Percentiles rank a stretch among this genome's conserved stretches.
Conservation (phyloP, 2,797 vertebrate genomes). For the Pangasius larnaudii region DNA sequence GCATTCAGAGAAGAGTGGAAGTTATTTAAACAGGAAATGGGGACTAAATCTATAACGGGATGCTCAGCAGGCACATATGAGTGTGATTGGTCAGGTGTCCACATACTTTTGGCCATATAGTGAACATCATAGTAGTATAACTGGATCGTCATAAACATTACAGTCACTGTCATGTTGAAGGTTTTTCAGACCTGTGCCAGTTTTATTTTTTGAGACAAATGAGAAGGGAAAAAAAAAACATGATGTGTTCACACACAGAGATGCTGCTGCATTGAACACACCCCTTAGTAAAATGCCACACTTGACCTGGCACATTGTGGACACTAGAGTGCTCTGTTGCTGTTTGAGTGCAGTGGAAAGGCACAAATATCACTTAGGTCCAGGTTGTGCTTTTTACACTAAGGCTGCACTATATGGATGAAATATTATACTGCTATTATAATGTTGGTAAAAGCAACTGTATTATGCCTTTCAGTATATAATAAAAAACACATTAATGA, state of each 20-base stretch:
- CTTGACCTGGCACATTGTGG: conserved; percentile 20
- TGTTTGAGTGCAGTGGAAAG: conserved; percentile 8
- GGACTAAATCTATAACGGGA: background rate
- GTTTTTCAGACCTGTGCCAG: background rate
- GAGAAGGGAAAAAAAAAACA: background rate
- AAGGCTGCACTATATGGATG: background rate
- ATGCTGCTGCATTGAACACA: background rate
- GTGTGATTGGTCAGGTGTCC: background rate
- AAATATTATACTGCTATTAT: background rate
- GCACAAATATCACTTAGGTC: background rate
- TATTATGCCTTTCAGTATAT: background rate
- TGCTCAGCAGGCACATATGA: background rate
- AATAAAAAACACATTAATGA: background rate
- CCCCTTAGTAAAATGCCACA: background rate
- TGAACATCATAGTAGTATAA: background rate
- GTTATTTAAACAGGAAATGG: background rate
- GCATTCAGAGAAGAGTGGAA: background rate
- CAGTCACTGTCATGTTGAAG: background rate
- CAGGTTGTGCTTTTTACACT: background rate
- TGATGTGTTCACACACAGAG: background rate
- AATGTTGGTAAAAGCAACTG: background rate
- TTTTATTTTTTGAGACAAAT: background rate
- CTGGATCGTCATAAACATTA: background rate
- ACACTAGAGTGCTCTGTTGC: conserved; percentile 52
- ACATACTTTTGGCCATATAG: background rate